Evolutionary conservation across 2,113 vertebrate species (phyloP), one percentile per base, ranked within the genome.

Genomic region (Datnioides undecimradiatus): DNA sequence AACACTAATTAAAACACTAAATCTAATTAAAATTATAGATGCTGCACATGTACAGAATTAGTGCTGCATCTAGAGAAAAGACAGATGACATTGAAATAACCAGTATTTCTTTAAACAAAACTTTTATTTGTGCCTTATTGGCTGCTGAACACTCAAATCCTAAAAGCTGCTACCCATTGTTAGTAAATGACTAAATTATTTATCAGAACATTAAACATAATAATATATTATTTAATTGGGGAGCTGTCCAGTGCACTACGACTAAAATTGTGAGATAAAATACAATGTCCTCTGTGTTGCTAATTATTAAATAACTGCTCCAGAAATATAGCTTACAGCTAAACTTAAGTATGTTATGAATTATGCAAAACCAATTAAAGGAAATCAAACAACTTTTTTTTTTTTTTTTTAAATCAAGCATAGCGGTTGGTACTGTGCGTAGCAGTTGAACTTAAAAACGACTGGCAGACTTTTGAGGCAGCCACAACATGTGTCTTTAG

Each of bases 1-100:
- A 51, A 48, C 36, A n/a, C n/a, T n/a, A 66, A 62, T 87, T 60
- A 54, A 9, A 9, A 58, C 19, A 27, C 19, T 27, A 16, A 73
- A 73, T 27, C 13, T 45, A 29, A 8, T 33, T 25, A 63, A 59
- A n/a, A 27, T 40, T 45, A 27, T 36, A 57, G 21, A 63, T 38
- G 17, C 4, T 43, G n/a, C 36, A 38, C 38, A 19, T 46, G 11
- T 27, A 14, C 27, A 33, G 5, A 60, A 48, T 45, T 34, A 41
- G 7, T 21, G 16, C 19, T 27, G 31, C 27, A 33, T 33, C 4
- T 23, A 45, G 13, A 31, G 41, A 43, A 52, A 67, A 46, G 58
- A 16, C 4, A 10, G 5, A 63, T 41, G 23, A 10, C 41, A 55
- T 16, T n/a, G 12, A 65, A 43, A 40, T 59, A 12, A 45, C 27